phyloP scores from a whole-genome alignment of 2,888 invertebrate genomes.

The Plebejus argus region DNA sequence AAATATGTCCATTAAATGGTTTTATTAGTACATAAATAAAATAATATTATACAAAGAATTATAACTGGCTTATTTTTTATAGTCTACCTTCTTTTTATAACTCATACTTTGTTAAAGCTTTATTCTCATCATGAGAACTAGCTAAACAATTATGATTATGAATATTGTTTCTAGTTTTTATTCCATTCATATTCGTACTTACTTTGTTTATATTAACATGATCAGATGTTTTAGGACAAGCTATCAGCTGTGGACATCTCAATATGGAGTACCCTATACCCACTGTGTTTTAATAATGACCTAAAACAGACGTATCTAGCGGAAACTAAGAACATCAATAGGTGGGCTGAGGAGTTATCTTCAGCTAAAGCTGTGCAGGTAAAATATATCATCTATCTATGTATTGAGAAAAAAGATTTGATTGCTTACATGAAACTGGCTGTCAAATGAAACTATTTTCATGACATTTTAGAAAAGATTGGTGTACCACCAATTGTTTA shows the following conservation, averaged over 20 bases:
- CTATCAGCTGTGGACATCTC: conserved; percentile 85
- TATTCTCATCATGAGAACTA: too few species aligned
- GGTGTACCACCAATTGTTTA: too few species aligned
- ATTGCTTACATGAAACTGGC: too few species aligned
- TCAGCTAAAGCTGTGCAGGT: conserved; percentile 82
- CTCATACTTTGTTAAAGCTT: too few species aligned
- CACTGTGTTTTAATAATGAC: conserved; percentile 80
- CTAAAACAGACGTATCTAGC: conserved; percentile 78
- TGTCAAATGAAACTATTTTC: too few species aligned
- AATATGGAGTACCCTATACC: conserved; percentile 87
- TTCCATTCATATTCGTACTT: background rate
- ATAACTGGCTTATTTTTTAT: too few species aligned
- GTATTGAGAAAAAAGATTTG: background rate
- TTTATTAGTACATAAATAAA: too few species aligned
- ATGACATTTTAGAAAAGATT: too few species aligned
- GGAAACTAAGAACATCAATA: conserved; percentile 73
- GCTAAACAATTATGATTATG: too few species aligned
- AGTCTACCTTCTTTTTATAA: too few species aligned
- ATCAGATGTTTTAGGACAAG: conserved; percentile 72
- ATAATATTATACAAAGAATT: too few species aligned
- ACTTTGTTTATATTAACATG: conserved; percentile 1
- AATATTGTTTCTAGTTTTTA: background rate
- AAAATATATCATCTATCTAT: conserved; percentile 36
- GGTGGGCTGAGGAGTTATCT: conserved; percentile 83
- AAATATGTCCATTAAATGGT: too few species aligned